Conservation (phyloP, 2,113 vertebrate species). For the Platanista minor region DNA sequence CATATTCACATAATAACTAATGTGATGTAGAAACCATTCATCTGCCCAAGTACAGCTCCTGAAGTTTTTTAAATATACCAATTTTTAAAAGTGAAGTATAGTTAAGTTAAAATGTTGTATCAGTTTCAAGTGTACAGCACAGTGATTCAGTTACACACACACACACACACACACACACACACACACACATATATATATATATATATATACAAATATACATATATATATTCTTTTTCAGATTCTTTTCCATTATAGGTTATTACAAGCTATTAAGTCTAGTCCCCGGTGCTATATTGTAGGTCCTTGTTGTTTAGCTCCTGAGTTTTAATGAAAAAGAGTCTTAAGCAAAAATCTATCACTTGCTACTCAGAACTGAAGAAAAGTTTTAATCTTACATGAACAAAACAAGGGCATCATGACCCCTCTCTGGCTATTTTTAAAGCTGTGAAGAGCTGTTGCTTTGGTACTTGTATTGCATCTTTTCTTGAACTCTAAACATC, state of each 20-base stretch:
- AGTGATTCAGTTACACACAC: neutral
- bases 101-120: neutral
- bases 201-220: neutral
- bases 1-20: neutral
- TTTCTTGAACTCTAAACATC: slow-evolving; percentile 55
- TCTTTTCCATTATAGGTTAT: neutral
- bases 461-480: neutral
- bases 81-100: too few species aligned
- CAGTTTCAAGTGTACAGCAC: neutral
- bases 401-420: neutral
- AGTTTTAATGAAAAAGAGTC: neutral
- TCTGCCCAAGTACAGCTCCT: neutral
- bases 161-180: neutral
- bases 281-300: neutral
- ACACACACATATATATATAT: neutral
- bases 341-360: neutral
- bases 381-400: neutral
- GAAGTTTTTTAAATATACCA: accelerated
- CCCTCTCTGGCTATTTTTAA: neutral
- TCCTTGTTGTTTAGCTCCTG: neutral
- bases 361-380: neutral
- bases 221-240: neutral
- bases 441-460: neutral
- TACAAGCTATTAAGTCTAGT: neutral
- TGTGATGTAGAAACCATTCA: neutral